Conservation (phyloP, 2,888 invertebrate genomes). For the Cetonia aurata region DNA sequence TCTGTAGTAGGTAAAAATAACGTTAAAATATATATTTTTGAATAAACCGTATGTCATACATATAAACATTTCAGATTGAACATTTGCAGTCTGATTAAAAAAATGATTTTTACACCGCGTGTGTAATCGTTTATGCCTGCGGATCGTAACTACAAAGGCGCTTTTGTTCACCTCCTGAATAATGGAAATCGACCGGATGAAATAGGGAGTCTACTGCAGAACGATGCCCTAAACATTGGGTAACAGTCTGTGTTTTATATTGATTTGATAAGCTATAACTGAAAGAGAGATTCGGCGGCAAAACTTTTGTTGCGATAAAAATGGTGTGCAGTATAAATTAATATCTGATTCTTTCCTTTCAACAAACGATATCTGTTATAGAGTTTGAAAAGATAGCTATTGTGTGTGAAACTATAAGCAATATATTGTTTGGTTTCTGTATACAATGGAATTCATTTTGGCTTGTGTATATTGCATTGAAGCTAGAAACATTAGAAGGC, state of each 20-base stretch:
- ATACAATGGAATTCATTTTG: too few relatives aligned
- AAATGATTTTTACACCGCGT: slow-evolving; percentile 7
- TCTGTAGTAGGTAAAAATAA: too few relatives aligned
- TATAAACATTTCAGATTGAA: not conserved
- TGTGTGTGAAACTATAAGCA: too few relatives aligned
- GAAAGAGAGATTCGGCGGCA: slow-evolving; percentile 11
- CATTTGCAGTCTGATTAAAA: slow-evolving; percentile 1
- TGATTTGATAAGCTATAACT: slow-evolving; percentile 24
- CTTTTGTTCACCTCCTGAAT: slow-evolving; percentile 15
- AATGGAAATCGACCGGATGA: slow-evolving; percentile 37
- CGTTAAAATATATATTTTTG: too few relatives aligned
- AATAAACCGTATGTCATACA: not conserved
- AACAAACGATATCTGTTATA: not conserved
- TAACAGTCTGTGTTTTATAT: slow-evolving; percentile 15
- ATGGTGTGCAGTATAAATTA: slow-evolving; percentile 26
- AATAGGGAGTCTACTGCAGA: slow-evolving; percentile 6
- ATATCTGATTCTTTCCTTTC: slow-evolving; percentile 22
- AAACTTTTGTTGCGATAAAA: slow-evolving; percentile 18
- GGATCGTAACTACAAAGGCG: not conserved
- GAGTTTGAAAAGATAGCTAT: too few relatives aligned
- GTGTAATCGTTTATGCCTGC: slow-evolving; percentile 21
- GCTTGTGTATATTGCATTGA: too few relatives aligned
- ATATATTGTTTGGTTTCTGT: too few relatives aligned
- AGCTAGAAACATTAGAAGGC: too few relatives aligned
- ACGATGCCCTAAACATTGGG: not conserved